Evolutionary conservation across 2,797 vertebrate species (phyloP).

Genomic region (Tragelaphus eurycerus): DNA sequence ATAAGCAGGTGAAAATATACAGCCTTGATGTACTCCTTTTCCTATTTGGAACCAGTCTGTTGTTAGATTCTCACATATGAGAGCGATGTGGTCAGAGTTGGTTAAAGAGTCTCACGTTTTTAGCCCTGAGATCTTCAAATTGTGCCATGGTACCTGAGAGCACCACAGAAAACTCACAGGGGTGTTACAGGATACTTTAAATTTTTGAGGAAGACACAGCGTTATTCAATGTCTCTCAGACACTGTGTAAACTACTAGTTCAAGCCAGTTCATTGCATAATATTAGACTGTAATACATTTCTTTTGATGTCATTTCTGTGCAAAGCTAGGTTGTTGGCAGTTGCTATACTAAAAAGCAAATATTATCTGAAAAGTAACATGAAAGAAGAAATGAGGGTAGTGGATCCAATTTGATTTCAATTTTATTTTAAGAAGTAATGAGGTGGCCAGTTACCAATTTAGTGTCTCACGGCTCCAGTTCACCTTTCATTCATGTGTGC

Average conservation of each 20-base stretch:
- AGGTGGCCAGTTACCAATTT: neutral
- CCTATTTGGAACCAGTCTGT: too few species aligned
- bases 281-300: neutral
- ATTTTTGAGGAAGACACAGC: neutral
- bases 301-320: neutral
- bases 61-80: neutral
- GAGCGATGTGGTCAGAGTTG: neutral
- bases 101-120: neutral
- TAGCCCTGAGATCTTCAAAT: neutral
- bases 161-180: neutral
- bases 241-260: neutral
- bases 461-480: neutral
- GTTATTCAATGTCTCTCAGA: neutral
- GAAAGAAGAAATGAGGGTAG: neutral
- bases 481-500: neutral
- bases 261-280: neutral
- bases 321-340: neutral
- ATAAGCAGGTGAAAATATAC: too few species aligned
- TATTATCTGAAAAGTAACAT: neutral
- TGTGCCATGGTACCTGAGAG: neutral
- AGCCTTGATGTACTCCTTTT: too few species aligned
- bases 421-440: neutral
- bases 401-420: neutral
- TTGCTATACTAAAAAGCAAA: conserved; percentile 27
- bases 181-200: neutral